These are phyloP conservation scores for Sphaerophoria taeniata DNA, from an alignment of 2,888 invertebrate species.

Conservation along the genomic window DNA sequence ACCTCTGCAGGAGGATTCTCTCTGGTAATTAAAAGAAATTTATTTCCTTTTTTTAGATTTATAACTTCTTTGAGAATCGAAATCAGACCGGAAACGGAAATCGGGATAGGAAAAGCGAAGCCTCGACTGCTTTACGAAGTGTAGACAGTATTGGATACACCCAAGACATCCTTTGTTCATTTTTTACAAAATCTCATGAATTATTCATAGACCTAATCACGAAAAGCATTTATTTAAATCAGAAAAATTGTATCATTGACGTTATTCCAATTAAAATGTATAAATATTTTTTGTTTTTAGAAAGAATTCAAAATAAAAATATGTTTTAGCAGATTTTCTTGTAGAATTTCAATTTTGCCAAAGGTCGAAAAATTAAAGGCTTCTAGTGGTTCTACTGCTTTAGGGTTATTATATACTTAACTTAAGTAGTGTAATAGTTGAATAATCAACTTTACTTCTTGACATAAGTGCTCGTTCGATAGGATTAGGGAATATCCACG, in stretches of 20 bases:
- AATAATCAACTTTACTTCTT: slow-evolving; percentile 27
- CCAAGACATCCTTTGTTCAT: too few species aligned
- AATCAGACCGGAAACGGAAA: not conserved
- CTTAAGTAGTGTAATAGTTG: slow-evolving; percentile 30
- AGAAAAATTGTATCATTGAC: not conserved
- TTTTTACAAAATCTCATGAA: slow-evolving; percentile 23
- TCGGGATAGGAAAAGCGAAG: slow-evolving; percentile 4
- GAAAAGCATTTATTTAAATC: not conserved
- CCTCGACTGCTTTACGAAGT: not conserved
- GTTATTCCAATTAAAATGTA: not conserved
- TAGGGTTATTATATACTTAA: not conserved
- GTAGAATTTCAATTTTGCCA: not conserved
- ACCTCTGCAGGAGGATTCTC: slow-evolving; percentile 51
- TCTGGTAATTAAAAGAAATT: slow-evolving; percentile 67
- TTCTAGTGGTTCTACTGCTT: not conserved
- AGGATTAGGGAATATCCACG: slow-evolving; percentile 12
- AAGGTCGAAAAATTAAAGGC: not conserved
- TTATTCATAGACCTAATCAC: slow-evolving; percentile 13
- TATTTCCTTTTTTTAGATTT: slow-evolving; percentile 63
- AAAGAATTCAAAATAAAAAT: not conserved
- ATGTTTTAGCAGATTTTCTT: not conserved
- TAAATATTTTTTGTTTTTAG: too few species aligned
- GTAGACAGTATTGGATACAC: not conserved
- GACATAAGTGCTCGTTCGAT: slow-evolving; percentile 2
- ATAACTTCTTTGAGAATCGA: slow-evolving; percentile 29